Conservation (phyloP, 2,888 invertebrate genomes). For the Ommatoiulus sabulosus region DNA sequence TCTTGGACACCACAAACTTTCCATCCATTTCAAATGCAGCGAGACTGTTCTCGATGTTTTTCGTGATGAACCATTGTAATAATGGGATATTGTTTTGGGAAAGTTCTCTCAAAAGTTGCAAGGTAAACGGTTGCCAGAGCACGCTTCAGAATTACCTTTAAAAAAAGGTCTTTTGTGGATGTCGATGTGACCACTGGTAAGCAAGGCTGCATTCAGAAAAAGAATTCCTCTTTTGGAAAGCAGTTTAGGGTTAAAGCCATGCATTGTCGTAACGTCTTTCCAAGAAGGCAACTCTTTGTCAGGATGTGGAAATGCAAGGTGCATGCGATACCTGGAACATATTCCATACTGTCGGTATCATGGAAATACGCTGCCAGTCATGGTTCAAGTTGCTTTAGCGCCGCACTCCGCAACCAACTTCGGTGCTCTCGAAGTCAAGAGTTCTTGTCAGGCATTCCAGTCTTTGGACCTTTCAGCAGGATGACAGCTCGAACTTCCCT, state of each 20-base stretch:
- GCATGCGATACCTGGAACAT: not conserved
- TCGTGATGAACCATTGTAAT: not conserved
- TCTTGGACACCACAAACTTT: not conserved
- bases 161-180: too few species aligned
- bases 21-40: not conserved
- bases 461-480: not conserved
- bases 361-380: not conserved
- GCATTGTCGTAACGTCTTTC: too few species aligned
- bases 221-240: constrained; percentile 36
- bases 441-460: not conserved
- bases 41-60: not conserved
- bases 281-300: not conserved
- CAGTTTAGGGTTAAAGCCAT: not conserved
- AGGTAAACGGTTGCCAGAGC: not conserved
- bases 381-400: not conserved
- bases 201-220: not conserved
- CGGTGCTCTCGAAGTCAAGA: not conserved
- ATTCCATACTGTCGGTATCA: not conserved
- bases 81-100: not conserved
- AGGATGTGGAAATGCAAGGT: not conserved
- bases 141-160: not conserved
- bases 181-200: not conserved
- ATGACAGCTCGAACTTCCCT: not conserved
- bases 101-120: not conserved
- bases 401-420: not conserved